Conservation (phyloP, 2,888 invertebrate species). For the Nemotelus pantherinus region DNA sequence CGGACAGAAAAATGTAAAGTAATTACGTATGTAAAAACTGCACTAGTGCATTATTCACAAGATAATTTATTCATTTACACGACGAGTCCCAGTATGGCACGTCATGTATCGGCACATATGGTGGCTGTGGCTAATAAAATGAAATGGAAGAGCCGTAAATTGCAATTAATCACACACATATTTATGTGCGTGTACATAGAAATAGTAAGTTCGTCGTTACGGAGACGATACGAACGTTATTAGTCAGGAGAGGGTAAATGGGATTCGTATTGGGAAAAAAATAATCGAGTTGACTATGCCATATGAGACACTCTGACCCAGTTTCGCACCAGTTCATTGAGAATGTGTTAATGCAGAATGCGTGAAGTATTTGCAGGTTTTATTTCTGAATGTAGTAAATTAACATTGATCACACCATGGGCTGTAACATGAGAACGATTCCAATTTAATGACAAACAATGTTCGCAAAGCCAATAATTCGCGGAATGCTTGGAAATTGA, state of each 20-base stretch:
- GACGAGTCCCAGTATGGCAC: too few species aligned
- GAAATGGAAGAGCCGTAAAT: background rate
- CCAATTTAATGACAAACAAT: too few species aligned
- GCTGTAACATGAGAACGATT: too few species aligned
- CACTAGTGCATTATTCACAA: background rate
- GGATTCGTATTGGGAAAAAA: background rate
- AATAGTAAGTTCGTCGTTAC: too few species aligned
- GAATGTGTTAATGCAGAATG: background rate
- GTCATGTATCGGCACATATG: background rate
- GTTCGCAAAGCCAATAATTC: too few species aligned
- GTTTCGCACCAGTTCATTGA: background rate
- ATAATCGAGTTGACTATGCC: background rate
- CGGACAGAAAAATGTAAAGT: too few species aligned
- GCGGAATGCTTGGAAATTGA: too few species aligned
- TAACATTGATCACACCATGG: too few species aligned
- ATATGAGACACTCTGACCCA: background rate
- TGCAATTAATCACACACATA: background rate
- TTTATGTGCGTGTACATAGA: too few species aligned
- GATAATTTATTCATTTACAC: background rate
- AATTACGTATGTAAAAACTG: too few species aligned
- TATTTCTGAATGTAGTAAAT: too few species aligned
- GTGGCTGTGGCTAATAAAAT: background rate
- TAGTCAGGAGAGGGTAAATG: background rate
- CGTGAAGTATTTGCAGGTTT: background rate
- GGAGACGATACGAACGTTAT: background rate